A percentile compares a stretch with the other conserved stretches of the same genome.
phyloP scores from a whole-genome alignment of 2,888 invertebrate species.

The Scaptomyza reducta region DNA sequence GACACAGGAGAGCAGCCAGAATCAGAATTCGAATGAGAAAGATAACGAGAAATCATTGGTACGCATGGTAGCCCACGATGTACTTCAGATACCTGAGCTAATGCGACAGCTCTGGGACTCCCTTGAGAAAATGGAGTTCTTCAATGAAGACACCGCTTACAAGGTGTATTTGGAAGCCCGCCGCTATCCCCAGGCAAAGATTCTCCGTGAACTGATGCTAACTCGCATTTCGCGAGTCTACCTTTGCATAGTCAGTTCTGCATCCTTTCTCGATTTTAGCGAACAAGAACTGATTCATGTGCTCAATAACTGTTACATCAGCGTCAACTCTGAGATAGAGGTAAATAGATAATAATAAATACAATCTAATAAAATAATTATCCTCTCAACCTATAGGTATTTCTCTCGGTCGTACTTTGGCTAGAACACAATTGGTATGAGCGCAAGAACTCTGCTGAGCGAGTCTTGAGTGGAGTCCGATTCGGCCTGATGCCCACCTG shows the following conservation, averaged over 20 bases:
- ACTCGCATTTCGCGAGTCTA: constrained; percentile 66
- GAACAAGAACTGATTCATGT: constrained; percentile 59
- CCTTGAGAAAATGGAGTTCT: constrained; percentile 67
- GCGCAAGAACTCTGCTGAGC: constrained; percentile 47
- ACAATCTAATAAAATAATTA: neutral
- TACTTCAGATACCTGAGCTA: constrained; percentile 56
- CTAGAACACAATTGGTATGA: constrained; percentile 66
- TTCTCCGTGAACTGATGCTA: constrained; percentile 61
- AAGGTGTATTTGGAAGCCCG: constrained; percentile 64
- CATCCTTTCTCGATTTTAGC: constrained; percentile 59
- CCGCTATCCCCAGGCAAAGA: constrained; percentile 53
- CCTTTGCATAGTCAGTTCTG: constrained; percentile 63
- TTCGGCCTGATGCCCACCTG: constrained; percentile 63
- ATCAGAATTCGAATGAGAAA: neutral
- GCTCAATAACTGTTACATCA: constrained; percentile 60
- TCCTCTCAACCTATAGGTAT: constrained; percentile 35
- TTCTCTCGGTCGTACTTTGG: constrained; percentile 62
- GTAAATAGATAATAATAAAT: constrained; percentile 19
- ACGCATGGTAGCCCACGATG: constrained; percentile 59
- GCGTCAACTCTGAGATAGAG: constrained; percentile 67
- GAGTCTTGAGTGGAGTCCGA: constrained; percentile 55
- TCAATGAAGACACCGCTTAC: constrained; percentile 64
- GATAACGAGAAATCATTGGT: constrained; percentile 32
- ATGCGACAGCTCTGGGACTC: constrained; percentile 57
- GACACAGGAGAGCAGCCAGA: neutral